Evolutionary conservation across 2,113 vertebrate species (phyloP).

Genomic region (Saccopteryx bilineata): DNA sequence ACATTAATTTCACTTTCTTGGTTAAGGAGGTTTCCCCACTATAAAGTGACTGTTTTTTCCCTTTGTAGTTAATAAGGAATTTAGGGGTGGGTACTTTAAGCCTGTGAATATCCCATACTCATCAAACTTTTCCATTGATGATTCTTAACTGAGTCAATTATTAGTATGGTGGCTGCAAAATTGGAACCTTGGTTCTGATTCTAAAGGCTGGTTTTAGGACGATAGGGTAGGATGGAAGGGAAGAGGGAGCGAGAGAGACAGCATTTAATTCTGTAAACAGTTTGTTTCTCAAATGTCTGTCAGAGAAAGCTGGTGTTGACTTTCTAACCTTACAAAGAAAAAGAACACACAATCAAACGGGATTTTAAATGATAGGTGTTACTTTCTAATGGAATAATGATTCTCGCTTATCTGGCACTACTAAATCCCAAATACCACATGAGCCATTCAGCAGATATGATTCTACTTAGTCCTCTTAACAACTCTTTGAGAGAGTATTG

Average conservation of each 20-base stretch:
- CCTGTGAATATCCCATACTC: neutral
- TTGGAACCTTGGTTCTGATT: neutral
- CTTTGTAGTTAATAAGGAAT: slow-evolving; percentile 9
- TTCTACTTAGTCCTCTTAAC: neutral
- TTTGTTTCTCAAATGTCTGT: neutral
- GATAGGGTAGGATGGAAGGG: neutral
- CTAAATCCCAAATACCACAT: neutral
- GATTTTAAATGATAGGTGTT: neutral
- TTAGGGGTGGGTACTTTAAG: neutral
- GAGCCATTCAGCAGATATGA: neutral
- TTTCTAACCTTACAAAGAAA: slow-evolving; percentile 50
- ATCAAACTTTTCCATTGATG: slow-evolving; percentile 10
- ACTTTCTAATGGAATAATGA: neutral
- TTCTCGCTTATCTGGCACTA: neutral
- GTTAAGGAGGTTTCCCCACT: neutral
- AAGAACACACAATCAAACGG: neutral
- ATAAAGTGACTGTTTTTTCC: neutral
- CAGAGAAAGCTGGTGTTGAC: neutral
- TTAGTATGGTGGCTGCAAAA: neutral
- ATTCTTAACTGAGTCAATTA: neutral
- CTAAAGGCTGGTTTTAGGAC: slow-evolving; percentile 39
- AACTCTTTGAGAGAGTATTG: neutral
- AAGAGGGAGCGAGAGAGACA: neutral
- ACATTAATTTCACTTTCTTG: neutral
- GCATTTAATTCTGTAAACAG: neutral